phyloP scores from a whole-genome alignment of 1,140 invertebrate genomes.

The Brachionus asplanchnoidis region DNA sequence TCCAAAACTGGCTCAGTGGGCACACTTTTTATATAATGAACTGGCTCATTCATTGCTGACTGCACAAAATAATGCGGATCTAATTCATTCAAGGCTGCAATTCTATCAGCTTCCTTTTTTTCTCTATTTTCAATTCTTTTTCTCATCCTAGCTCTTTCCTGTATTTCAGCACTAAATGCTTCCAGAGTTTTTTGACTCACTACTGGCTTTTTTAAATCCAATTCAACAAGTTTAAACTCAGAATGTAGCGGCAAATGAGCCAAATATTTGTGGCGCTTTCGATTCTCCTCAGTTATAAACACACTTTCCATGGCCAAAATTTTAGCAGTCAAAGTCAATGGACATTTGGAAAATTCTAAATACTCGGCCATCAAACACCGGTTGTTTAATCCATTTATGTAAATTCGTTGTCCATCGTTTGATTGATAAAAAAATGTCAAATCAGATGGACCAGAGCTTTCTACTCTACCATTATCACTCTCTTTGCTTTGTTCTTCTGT shows the following conservation, averaged over 20 bases:
- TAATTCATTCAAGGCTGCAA: constrained; percentile 55
- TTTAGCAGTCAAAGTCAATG: constrained; percentile 63
- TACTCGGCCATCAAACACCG: constrained; percentile 80
- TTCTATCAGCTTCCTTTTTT: constrained; percentile 65
- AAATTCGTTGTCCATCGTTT: constrained; percentile 81
- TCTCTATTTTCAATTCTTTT: constrained; percentile 66
- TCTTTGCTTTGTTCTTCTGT: neutral
- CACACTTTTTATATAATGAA: constrained; percentile 14
- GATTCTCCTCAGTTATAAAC: constrained; percentile 69
- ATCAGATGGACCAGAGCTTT: neutral
- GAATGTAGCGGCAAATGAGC: constrained; percentile 82
- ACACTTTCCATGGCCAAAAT: constrained; percentile 78
- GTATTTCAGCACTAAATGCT: constrained; percentile 62
- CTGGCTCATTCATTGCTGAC: constrained; percentile 29
- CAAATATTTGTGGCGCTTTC: constrained; percentile 66
- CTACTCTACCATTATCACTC: neutral
- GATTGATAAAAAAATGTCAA: constrained; percentile 48
- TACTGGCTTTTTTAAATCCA: constrained; percentile 69
- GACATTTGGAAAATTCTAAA: constrained; percentile 72
- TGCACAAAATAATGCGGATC: constrained; percentile 35
- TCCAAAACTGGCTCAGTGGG: neutral
- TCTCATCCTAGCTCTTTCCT: constrained; percentile 63
- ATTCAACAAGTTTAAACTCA: constrained; percentile 80
- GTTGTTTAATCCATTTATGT: constrained; percentile 81
- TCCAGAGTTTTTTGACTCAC: constrained; percentile 62